These are phyloP conservation scores for Strongylocentrotus purpuratus DNA, from an alignment of 35 echinoderm and acorn worm genomes.

Conservation along the genomic window DNA sequence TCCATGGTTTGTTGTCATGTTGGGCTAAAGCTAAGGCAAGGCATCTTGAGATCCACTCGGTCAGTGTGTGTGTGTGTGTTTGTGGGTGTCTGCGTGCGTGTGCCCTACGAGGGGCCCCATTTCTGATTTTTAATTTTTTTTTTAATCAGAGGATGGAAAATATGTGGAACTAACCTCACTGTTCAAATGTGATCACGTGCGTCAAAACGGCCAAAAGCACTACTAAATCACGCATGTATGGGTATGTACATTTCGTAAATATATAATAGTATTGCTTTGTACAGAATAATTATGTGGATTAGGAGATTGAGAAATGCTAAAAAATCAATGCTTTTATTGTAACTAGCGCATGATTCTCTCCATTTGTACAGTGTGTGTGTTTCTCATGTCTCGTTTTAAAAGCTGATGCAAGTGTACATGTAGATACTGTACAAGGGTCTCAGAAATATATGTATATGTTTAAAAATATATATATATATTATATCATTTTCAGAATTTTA, in stretches of 20 bases:
- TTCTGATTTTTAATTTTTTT: neutral
- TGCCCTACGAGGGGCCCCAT: neutral
- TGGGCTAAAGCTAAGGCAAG: neutral
- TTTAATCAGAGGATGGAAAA: neutral
- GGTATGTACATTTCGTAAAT: slow-evolving; percentile 18
- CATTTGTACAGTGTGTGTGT: slow-evolving; percentile 37
- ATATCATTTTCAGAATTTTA: slow-evolving; percentile 37
- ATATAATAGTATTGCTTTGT: neutral
- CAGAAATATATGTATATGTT: slow-evolving; percentile 44
- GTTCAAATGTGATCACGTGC: neutral
- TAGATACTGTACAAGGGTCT: slow-evolving; percentile 8
- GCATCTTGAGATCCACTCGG: neutral
- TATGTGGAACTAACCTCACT: neutral
- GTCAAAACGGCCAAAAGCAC: neutral
- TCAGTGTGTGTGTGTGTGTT: neutral
- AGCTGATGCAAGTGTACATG: slow-evolving; percentile 8
- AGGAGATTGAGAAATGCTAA: neutral
- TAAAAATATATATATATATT: slow-evolving; percentile 45
- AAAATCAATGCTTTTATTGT: slow-evolving; percentile 18
- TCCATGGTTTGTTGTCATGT: neutral
- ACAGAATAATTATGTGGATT: neutral
- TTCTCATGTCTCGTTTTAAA: neutral
- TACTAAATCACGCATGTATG: neutral
- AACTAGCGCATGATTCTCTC: neutral
- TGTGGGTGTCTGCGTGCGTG: neutral